Base-by-base conservation (phyloP, 64 coral and sea anemone genomes). In the Dendrophyllia cribrosa region DNA sequence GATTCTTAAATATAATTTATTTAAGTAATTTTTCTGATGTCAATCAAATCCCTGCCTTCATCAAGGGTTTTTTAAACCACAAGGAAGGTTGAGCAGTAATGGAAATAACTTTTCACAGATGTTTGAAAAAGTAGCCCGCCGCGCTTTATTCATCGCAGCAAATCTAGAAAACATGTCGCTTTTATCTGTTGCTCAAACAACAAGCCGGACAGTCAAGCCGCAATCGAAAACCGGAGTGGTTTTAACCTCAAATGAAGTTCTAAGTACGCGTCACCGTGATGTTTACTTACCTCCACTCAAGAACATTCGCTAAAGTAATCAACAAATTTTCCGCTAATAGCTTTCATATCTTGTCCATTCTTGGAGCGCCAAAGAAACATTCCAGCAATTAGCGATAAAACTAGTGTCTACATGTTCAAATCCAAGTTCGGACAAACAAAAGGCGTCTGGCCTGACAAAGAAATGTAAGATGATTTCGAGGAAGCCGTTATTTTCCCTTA, bases 1-100 rank as follows among this genome's bases (percentile, higher is more conserved):
- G 34, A 82, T 82, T 58, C 64, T 90, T 96, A 80, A 34, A 34
- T 34, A 87, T 90, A 91, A 75, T 64, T 90, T 90, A 96, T 93
- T 96, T 85, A 87, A 82, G 58, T 96, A 87, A 94, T 93, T 96
- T 94, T 70, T 77, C 34, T 34, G 34, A 90, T 96, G 95, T 96
- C 95, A 96, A 96, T 96, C 95, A 96, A 93, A 82, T 82, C 64
- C 78, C 78, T 61, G 20, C 64, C 58, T 82, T 82, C 64, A 64
- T 82, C 63, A 82, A 82, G 0, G 34, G 34, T 2, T 34, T 34
- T 34, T 34, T 34, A 0, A 1, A 34, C 34, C 34, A 34, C 34
- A 34, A 34, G 34, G 34, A 34, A 34, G 34, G 2, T 2, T 34
- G 34, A 34, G 34, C 2, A 34, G 0, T 34, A 34, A 34, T 34